phyloP scores from a whole-genome alignment of 2,888 invertebrate genomes.

The Eupithecia abbreviata region DNA sequence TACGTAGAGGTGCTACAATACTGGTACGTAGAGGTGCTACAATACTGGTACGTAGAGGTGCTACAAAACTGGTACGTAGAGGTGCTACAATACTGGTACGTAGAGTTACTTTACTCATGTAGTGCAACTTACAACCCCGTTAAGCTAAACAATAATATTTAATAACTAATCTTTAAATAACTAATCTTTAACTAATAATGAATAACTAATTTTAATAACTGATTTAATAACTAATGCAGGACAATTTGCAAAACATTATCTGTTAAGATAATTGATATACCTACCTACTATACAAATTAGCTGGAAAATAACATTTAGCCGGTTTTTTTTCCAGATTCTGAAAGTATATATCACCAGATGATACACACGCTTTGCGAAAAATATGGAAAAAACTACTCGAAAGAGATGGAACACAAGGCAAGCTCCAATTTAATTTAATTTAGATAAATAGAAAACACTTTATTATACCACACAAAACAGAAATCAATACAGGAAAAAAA shows the following conservation, averaged over 20 bases:
- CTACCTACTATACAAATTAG: not conserved
- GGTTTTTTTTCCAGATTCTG: conserved; percentile 60
- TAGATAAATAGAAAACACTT: too few relatives aligned
- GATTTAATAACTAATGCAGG: too few relatives aligned
- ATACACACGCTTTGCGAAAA: conserved; percentile 59
- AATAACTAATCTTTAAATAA: too few relatives aligned
- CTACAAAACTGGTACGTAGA: not conserved
- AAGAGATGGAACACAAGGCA: conserved; percentile 55
- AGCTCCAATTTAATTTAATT: conserved; percentile 12
- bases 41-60: not conserved
- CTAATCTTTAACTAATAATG: too few relatives aligned
- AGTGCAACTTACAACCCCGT: not conserved
- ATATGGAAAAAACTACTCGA: conserved; percentile 58
- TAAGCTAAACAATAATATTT: too few relatives aligned
- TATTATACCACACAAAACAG: too few relatives aligned
- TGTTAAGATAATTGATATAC: not conserved
- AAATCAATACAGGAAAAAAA: too few relatives aligned
- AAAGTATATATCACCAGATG: conserved; percentile 63
- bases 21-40: too few relatives aligned
- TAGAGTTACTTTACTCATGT: not conserved
- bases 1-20: not conserved
- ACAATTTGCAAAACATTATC: too few relatives aligned
- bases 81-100: not conserved
- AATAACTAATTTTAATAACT: too few relatives aligned
- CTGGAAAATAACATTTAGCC: not conserved